Percentiles rank a stretch among this genome's conserved stretches.
These are phyloP conservation scores for Gobiocypris rarus DNA, from an alignment of 2,113 vertebrate genomes.

Conservation along the genomic window DNA sequence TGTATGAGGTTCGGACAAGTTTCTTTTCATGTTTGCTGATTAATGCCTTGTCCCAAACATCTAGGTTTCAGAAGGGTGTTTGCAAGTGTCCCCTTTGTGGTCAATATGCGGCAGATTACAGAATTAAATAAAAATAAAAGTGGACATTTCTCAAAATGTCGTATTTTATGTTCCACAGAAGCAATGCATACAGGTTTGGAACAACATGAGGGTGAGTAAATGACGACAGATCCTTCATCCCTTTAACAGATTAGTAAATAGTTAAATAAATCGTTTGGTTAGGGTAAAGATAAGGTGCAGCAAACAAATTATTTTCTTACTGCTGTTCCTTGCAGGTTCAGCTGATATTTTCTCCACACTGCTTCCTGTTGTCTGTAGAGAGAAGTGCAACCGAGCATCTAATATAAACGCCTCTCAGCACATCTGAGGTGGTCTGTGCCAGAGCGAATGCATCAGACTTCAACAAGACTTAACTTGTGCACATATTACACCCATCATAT, in stretches of 20 bases:
- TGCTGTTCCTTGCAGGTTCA: neutral
- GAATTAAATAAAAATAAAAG: too few relatives aligned
- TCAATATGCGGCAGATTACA: too few relatives aligned
- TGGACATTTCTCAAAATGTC: too few relatives aligned
- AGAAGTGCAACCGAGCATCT: neutral
- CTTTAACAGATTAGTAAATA: neutral
- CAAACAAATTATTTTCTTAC: neutral
- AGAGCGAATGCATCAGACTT: neutral
- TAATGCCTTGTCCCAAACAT: too few relatives aligned
- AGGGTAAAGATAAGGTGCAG: neutral
- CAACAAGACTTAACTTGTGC: constrained; percentile 6
- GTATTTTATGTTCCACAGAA: too few relatives aligned
- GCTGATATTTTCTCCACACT: constrained; percentile 7
- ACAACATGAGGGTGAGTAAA: too few relatives aligned
- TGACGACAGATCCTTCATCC: too few relatives aligned
- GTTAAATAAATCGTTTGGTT: neutral
- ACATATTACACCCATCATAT: neutral
- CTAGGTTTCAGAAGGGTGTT: too few relatives aligned
- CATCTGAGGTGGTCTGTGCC: neutral
- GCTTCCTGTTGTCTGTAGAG: neutral
- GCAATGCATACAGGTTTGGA: too few relatives aligned
- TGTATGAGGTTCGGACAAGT: too few relatives aligned
- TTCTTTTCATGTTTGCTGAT: too few relatives aligned
- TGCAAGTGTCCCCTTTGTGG: too few relatives aligned
- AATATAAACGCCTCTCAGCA: neutral